Percentiles rank a stretch among this genome's conserved stretches.
These are phyloP conservation scores for Andrena camellia DNA, from an alignment of 2,888 invertebrate species.

Conservation along the genomic window DNA sequence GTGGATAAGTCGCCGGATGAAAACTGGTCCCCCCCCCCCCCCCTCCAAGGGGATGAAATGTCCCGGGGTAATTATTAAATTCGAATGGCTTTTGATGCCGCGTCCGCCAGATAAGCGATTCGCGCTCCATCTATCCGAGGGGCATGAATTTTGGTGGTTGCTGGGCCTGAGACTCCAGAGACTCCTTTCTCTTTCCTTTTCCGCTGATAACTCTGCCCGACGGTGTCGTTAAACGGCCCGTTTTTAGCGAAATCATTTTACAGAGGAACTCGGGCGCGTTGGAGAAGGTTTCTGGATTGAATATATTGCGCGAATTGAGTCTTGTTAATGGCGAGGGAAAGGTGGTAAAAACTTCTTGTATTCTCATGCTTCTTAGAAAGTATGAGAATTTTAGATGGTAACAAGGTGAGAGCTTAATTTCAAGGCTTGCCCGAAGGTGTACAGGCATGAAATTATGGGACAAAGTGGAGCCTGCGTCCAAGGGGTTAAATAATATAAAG, in stretches of 20 bases:
- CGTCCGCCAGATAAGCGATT: not conserved
- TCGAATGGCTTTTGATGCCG: not conserved
- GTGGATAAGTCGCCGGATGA: slow-evolving; percentile 16
- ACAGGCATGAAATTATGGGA: too few species aligned
- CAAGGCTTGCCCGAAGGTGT: too few species aligned
- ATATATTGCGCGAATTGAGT: not conserved
- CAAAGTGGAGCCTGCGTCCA: too few species aligned
- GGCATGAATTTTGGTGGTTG: too few species aligned
- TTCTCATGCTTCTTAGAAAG: too few species aligned
- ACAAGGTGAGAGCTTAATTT: too few species aligned
- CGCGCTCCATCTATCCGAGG: not conserved
- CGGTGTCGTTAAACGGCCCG: not conserved
- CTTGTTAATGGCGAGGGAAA: not conserved
- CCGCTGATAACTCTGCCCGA: not conserved
- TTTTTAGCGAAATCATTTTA: not conserved
- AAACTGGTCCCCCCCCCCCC: slow-evolving; percentile 39
- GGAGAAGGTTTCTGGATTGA: not conserved
- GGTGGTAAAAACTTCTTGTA: too few species aligned
- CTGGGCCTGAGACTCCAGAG: too few species aligned
- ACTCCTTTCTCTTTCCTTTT: not conserved
- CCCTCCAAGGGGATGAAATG: not conserved
- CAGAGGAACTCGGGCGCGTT: not conserved
- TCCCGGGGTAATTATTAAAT: not conserved
- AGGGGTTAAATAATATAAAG: too few species aligned
- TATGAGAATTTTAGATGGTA: too few species aligned